Base-by-base conservation (phyloP, 2,797 vertebrate genomes). In the Tragopan temminckii region DNA sequence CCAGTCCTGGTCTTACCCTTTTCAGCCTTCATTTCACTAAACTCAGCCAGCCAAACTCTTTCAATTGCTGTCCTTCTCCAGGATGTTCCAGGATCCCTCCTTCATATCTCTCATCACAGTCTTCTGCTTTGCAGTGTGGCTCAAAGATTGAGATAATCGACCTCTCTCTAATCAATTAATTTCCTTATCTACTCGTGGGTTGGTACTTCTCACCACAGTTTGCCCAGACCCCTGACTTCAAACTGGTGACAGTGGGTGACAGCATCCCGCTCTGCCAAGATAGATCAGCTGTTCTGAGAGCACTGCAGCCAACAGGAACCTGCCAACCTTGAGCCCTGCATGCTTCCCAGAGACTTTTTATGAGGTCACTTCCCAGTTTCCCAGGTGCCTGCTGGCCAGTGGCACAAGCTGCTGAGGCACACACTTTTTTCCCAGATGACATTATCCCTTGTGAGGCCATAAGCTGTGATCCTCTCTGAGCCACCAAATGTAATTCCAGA, bases 21-120 rank as follows among this genome's bases (percentile, higher is more conserved):
- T 91, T 70, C 93, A 91, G 43, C 33, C 76, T 76, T 89, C 55
- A 45, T 90, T 91, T 86, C 57, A 38, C 57, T 72, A 86, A 91
- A 85, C 2, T 50, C 62, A 86, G 58, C n/a, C 84, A 77, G 31
- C 29, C 79, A 75, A 82, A 59, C 43, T 45, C 46, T 67, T 84
- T 46, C 36, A 89, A 23, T 88, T 1, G 0, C 68, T 58, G 5
- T 80, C 59, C 79, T 68, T 85, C 68, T 62, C 53, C 74, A 31
- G 35, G 38, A 19, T 92, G 21, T 52, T 91, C 53, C 23, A 80
- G 83, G 13, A 75, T 31, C 14, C 7, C 18, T 90, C 13, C 20
- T 83, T 35, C 46, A n/a, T 13, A 62, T 3, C 17, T 85, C 45
- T 11, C 75, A 19, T 78, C 36, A 33, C 29, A 50, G 63, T 58